These are phyloP conservation scores for Heterocephalus glaber DNA, from an alignment of 2,113 vertebrate genomes.

Conservation along the genomic window DNA sequence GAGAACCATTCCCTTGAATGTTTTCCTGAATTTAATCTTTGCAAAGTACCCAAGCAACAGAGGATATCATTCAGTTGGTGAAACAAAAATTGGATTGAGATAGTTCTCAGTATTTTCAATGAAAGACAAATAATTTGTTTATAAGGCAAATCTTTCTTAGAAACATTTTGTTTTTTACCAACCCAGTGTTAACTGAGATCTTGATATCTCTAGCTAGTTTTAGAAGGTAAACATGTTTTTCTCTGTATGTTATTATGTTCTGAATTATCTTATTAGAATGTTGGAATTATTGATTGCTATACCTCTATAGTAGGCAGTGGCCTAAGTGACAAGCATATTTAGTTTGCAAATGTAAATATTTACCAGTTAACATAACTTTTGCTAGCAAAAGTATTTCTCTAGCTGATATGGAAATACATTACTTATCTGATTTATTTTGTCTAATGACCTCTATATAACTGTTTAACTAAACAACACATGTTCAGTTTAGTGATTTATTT, in stretches of 20 bases:
- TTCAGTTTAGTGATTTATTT: constrained; percentile 3
- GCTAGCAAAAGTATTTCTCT: constrained; percentile 74
- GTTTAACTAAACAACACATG: background rate
- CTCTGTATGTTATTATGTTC: constrained; percentile 51
- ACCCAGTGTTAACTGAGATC: background rate
- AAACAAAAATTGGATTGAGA: constrained; percentile 77
- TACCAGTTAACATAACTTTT: constrained; percentile 81
- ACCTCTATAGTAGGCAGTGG: constrained; percentile 61
- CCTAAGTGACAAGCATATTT: constrained; percentile 77
- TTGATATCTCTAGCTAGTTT: constrained; percentile 40
- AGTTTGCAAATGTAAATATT: constrained; percentile 83
- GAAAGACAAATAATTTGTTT: constrained; percentile 42
- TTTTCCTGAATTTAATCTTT: constrained; percentile 55
- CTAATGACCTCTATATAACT: background rate
- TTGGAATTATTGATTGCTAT: constrained; percentile 68
- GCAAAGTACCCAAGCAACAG: constrained; percentile 53
- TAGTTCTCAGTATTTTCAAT: constrained; percentile 58
- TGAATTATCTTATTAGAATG: constrained; percentile 64
- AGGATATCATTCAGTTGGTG: constrained; percentile 52
- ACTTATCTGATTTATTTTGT: constrained; percentile 44
- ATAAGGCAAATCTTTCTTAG: background rate
- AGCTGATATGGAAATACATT: background rate
- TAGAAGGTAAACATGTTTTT: constrained; percentile 28
- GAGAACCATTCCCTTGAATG: constrained; percentile 58
- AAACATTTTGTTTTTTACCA: constrained; percentile 41